phyloP scores from a whole-genome alignment of 64 coral and sea anemone genomes.

The Anthopleura sola region DNA sequence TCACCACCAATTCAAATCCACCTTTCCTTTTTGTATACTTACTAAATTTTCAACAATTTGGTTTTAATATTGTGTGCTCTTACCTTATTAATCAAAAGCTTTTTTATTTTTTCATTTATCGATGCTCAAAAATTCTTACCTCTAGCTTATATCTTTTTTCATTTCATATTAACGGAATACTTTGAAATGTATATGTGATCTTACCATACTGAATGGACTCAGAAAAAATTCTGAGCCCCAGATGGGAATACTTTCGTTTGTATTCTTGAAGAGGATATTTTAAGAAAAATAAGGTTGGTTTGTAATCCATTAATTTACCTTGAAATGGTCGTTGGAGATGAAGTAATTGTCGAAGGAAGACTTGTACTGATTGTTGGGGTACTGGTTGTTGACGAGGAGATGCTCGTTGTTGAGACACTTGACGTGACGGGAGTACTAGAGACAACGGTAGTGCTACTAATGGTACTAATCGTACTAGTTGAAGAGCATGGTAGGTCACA shows the following conservation, averaged over 20 bases:
- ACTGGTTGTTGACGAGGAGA: conserved; percentile 35
- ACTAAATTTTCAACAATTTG: neutral
- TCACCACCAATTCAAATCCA: neutral
- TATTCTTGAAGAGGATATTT: neutral
- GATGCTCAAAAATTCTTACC: neutral
- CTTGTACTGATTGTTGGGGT: neutral
- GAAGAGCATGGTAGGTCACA: conserved; percentile 28
- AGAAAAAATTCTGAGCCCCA: no score
- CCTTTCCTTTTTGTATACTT: neutral
- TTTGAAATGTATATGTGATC: no score
- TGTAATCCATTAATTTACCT: neutral
- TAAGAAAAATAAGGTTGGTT: neutral
- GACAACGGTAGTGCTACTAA: neutral
- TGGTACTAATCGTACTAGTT: neutral
- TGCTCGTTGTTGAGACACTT: conserved; percentile 12
- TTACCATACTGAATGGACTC: no score
- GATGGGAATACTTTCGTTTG: no score
- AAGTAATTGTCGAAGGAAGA: neutral
- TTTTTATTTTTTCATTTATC: neutral
- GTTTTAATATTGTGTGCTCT: neutral
- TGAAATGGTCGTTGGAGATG: neutral
- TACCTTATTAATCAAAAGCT: neutral
- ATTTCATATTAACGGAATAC: neutral
- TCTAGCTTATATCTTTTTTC: neutral
- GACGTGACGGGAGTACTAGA: conserved; percentile 16